Conservation (phyloP, 53 echinoderm and acorn worm species). For the Glandiceps talaboti region DNA sequence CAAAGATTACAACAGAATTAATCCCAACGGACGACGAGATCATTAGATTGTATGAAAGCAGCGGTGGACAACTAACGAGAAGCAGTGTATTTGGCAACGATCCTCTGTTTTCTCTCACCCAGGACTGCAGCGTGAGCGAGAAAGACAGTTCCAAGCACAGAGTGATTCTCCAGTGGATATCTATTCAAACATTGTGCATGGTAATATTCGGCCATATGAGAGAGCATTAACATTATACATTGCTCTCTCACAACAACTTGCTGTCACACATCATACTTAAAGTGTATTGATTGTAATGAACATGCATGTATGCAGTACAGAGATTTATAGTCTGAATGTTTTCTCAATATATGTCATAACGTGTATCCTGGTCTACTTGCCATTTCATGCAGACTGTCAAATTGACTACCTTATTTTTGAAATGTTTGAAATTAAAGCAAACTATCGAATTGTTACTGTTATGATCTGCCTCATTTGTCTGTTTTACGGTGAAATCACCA, state of each 20-base stretch:
- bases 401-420: no score
- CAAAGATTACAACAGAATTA: background rate
- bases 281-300: no score
- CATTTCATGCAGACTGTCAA: no score
- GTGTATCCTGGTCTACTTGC: no score
- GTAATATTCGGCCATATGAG: background rate
- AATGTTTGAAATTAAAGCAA: no score
- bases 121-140: background rate
- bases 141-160: background rate
- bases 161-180: background rate
- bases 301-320: no score
- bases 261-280: background rate
- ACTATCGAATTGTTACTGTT: no score
- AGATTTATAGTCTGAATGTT: no score
- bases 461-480: no score
- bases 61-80: background rate
- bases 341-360: no score
- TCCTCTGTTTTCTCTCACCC: background rate
- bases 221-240: background rate
- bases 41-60: background rate
- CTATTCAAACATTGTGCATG: background rate
- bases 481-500: no score
- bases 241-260: background rate
- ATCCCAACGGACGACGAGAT: background rate
- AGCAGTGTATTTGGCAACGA: background rate